Conservation (phyloP, 2,888 invertebrate genomes). For the Drosophila hawaiiensis region DNA sequence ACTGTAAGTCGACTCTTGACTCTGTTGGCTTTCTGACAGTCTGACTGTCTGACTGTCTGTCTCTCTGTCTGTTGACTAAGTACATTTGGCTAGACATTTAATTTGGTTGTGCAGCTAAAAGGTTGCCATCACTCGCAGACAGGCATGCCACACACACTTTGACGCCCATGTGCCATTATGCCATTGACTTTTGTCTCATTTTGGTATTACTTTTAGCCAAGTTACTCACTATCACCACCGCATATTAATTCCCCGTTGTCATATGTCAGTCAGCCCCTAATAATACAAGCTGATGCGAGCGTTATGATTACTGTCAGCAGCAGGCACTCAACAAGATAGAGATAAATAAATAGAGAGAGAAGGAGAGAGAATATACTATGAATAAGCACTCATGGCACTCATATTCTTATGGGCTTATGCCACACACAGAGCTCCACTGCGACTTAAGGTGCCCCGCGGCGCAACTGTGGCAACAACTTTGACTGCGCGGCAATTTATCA, state of each 20-base stretch:
- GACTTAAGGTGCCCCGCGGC: slow-evolving; percentile 73
- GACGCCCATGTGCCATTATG: slow-evolving; percentile 41
- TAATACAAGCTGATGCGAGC: slow-evolving; percentile 71
- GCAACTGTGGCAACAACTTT: slow-evolving; percentile 64
- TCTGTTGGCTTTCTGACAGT: background rate
- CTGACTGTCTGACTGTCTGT: background rate
- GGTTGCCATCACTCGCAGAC: slow-evolving; percentile 73
- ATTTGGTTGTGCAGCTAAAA: slow-evolving; percentile 72
- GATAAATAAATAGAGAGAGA: background rate
- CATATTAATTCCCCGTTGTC: slow-evolving; percentile 75
- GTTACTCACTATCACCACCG: slow-evolving; percentile 5
- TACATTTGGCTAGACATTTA: slow-evolving; percentile 68
- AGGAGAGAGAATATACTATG: slow-evolving; percentile 47
- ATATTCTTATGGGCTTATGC: slow-evolving; percentile 60
- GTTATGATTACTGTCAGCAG: slow-evolving; percentile 78
- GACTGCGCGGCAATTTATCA: slow-evolving; percentile 79
- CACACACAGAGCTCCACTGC: slow-evolving; percentile 21
- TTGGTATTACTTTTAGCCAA: slow-evolving; percentile 23
- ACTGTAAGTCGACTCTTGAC: slow-evolving; percentile 20
- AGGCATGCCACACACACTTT: slow-evolving; percentile 21
- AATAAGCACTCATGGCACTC: slow-evolving; percentile 61
- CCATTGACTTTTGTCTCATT: slow-evolving; percentile 63
- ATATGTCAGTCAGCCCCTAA: slow-evolving; percentile 74
- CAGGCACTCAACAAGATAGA: slow-evolving; percentile 49
- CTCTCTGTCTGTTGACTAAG: slow-evolving; percentile 34